Evolutionary conservation across 2,888 invertebrate species (phyloP).

Genomic region (Rotaria sp.): DNA sequence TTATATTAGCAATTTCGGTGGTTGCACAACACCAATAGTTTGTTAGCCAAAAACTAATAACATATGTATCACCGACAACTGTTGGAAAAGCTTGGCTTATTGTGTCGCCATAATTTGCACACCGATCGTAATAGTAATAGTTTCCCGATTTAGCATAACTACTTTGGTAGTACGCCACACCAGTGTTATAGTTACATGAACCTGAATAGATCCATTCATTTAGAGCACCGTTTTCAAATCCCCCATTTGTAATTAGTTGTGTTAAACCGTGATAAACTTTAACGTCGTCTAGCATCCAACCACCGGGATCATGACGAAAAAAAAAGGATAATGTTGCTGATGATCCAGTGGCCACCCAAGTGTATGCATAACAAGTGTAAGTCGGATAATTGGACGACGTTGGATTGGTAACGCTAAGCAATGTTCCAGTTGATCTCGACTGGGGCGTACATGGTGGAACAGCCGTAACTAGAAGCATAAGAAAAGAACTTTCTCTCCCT

Average conservation of each 20-base stretch:
- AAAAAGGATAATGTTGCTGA: background rate
- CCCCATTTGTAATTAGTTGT: background rate
- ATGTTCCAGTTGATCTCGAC: background rate
- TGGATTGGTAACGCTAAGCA: background rate
- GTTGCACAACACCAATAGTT: background rate
- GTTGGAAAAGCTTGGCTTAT: background rate
- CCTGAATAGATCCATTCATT: background rate
- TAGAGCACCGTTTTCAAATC: background rate
- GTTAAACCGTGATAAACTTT: background rate
- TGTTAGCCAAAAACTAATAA: background rate
- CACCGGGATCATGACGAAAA: slow-evolving; percentile 8
- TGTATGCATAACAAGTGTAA: background rate
- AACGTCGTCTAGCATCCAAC: background rate
- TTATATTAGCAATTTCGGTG: background rate
- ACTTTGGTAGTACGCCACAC: background rate
- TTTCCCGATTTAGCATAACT: background rate
- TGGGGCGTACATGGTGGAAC: background rate
- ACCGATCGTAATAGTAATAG: background rate
- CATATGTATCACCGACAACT: background rate
- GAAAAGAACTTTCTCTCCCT: too few relatives aligned
- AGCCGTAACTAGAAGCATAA: too few relatives aligned
- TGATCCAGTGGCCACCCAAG: background rate
- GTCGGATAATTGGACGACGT: background rate
- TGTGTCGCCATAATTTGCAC: background rate
- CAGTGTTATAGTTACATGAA: background rate